Evolutionary conservation across 2,888 invertebrate genomes (phyloP), one percentile per base, ranked within the genome.

Genomic region (Altica lythri): DNA sequence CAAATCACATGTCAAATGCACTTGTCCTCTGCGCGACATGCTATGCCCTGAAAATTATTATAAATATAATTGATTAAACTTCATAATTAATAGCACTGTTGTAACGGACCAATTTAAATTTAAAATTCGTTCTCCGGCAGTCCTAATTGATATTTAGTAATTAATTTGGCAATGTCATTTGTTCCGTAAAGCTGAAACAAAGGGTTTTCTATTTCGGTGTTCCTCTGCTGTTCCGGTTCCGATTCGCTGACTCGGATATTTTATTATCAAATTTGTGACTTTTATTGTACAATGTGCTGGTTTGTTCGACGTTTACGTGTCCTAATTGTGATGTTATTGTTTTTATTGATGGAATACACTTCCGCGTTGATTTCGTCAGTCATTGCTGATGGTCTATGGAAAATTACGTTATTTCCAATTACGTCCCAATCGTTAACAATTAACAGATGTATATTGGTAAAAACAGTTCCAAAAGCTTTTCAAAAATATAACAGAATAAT

Each of bases 61-160:
- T 69, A 70, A 69, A 69, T 70, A 70, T 72, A 72, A 73, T 72
- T 73, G 72, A 72, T 72, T 70, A 67, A 66, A 67, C 65, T 62
- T 65, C 61, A 69, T 71, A 73, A 73, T 73, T 71, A 71, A 72
- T 72, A 68, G 70, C 68, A 14, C 64, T 60, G 54, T 54, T 63
- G 60, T 63, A 63, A 62, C 68, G 59, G 64, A 55, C 67, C 70
- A 71, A 69, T 72, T 72, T 70, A 70, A 72, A 72, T 72, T 72
- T 70, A 70, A 72, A 72, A 72, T 68, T 64, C 62, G 67, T 66
- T 68, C 66, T 68, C 67, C 68, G 63, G 64, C 64, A 19, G 67
- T 68, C 68, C 72, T 72, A 72, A 72, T 72, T 72, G 71, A 72
- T 72, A 71, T 70, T 71, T 69, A 67, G 69, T 69, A 71, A 72